phyloP scores from a whole-genome alignment of 2,888 invertebrate genomes.

The Mylabris sibirica region DNA sequence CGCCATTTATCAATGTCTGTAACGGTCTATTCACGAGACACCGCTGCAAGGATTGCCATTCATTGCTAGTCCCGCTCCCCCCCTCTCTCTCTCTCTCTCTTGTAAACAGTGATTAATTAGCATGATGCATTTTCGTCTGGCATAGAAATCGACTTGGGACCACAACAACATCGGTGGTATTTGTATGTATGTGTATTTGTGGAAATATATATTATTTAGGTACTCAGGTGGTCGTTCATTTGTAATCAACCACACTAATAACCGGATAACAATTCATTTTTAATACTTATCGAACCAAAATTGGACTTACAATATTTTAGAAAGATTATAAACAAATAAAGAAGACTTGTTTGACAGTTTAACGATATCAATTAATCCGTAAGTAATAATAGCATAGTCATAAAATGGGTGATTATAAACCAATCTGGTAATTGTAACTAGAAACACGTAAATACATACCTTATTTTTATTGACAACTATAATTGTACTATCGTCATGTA shows the following conservation, averaged over 20 bases:
- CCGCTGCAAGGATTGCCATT: slow-evolving; percentile 36
- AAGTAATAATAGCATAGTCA: not conserved
- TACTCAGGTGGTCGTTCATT: not conserved
- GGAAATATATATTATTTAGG: not conserved
- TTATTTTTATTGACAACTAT: slow-evolving; percentile 68
- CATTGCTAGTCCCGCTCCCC: slow-evolving; percentile 13
- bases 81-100: not conserved
- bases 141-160: slow-evolving; percentile 15
- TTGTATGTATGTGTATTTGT: not conserved
- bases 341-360: not conserved
- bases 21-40: slow-evolving; percentile 34
- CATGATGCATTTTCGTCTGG: slow-evolving; percentile 33
- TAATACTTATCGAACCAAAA: not conserved
- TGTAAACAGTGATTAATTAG: slow-evolving; percentile 40
- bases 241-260: not conserved
- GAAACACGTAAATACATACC: slow-evolving; percentile 49
- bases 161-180: slow-evolving; percentile 4
- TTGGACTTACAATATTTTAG: not conserved
- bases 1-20: slow-evolving; percentile 44
- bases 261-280: not conserved
- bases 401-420: no score
- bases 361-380: not conserved
- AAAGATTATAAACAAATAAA: no score
- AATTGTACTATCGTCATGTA: slow-evolving; percentile 77
- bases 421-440: not conserved